Base-by-base conservation (phyloP, 2,113 vertebrate species). In the Andinoacara biseriatus region DNA sequence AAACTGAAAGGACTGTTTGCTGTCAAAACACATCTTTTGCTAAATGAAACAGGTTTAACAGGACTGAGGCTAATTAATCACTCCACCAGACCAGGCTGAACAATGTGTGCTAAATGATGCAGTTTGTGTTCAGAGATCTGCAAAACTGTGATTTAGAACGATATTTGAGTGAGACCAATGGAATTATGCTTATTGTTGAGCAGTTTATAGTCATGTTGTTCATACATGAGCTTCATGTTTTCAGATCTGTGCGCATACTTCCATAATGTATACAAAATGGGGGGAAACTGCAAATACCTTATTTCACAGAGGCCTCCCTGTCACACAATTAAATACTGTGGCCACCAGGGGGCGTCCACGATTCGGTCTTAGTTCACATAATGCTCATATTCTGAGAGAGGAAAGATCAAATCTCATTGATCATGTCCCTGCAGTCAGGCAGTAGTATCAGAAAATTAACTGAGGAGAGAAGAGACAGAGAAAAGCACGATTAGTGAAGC, bases 1-100 rank as follows among this genome's bases (percentile, higher is more conserved):
- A 26, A 26, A 26, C 26, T 26, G 26, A 26, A 26, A 2, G 26
- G 26, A 26, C 26, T 26, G 26, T 26, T 26, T 26, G 26, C 26
- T n/a, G n/a, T n/a, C n/a, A n/a, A n/a, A n/a, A n/a, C n/a, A n/a
- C n/a, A n/a, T n/a, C n/a, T 31, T 31, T 31, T 31, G 31, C 31
- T 5, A 31, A 31, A 31, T 31, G 31, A 31, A 31, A 31, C 31
- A 31, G 96, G 96, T 96, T 95, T 31, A 29, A n/a, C 69, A 26
- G 10, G 69, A 20, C 10, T 35, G 69, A 54, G 46, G 18, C 18
- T 33, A 31, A 20, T 56, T 56, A 35, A 74, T 74, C 29, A 57
- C 22, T 22, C n/a, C n/a, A n/a, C n/a, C n/a, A 56, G n/a, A 56
- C 20, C 54, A 56, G 1, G 4, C n/a, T 22, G 31, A 31, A 31